Evolutionary conservation across 2,797 vertebrate species (phyloP), one percentile per base, ranked within the genome.

Genomic region (Acomys russatus): DNA sequence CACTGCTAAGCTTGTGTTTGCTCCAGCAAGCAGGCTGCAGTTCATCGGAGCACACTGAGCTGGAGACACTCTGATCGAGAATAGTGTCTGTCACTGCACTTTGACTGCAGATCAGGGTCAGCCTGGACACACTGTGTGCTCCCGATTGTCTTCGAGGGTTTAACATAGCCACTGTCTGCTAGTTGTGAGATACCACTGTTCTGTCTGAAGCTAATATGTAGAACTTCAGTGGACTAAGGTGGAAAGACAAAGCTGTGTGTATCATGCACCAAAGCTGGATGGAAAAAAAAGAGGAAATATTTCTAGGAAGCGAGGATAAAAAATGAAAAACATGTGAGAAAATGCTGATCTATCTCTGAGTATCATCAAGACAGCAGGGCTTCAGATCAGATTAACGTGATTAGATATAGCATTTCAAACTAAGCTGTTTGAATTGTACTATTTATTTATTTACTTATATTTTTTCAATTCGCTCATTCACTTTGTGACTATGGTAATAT

Each of bases 191-290:
- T 7, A 0, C 1, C 56, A 30, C 12, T 54, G 30, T 73, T 83
- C 38, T 86, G 25, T 22, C n/a, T 25, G 38, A 77, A 71, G 66
- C 44, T 68, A 49, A 20, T 51, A 25, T 49, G 9, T 3, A 28
- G 35, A 76, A 63, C 9, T 44, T 63, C 38, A 64, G 3, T 7
- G 44, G 44, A 9, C 17, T 54, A 0, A 33, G 10, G 33, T 56
- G 35, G 61, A 64, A 44, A 56, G 11, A 76, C 0, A 64, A 33
- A 0, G 2, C 1, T 84, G 8, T 11, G 4, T 74, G 0, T 3
- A 1, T 10, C 38, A n/a, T 25, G 1, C 2, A 22, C 11, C 33
- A 59, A 4, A 23, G 22, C 22, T 10, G 5, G 0, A 3, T 49
- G 33, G 38, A 28, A 2, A 94, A 78, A 92, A 94, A 82, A 92